phyloP scores from a whole-genome alignment of 64 coral and sea anemone species.

The Pocillopora verrucosa region DNA sequence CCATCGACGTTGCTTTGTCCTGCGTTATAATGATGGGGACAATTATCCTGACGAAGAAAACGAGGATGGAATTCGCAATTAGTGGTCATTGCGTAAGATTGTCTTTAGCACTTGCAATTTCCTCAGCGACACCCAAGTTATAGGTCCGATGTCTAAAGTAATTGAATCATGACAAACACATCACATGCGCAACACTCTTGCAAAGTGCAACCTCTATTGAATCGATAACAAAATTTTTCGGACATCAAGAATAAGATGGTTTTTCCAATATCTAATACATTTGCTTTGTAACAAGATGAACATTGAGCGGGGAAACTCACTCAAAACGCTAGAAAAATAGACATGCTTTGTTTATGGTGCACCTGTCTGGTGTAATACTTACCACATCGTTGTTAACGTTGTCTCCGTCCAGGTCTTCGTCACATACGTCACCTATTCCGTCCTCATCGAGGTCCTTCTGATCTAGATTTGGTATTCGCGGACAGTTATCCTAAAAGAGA shows the following conservation, averaged over 20 bases:
- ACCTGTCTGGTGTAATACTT: background rate
- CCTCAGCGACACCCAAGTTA: no score
- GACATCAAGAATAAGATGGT: no score
- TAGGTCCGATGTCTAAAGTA: no score
- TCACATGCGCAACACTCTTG: no score
- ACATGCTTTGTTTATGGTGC: background rate
- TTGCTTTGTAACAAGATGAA: background rate
- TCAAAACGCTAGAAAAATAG: background rate
- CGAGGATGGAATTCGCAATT: background rate
- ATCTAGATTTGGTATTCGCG: slow-evolving; percentile 34
- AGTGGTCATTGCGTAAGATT: no score
- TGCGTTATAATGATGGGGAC: slow-evolving; percentile 58
- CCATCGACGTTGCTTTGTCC: slow-evolving; percentile 62
- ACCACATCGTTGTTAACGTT: slow-evolving; percentile 69
- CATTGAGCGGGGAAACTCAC: no score
- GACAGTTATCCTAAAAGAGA: slow-evolving; percentile 85
- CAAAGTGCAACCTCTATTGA: no score
- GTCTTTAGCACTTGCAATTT: no score
- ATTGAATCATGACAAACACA: no score
- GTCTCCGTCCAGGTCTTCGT: slow-evolving; percentile 92
- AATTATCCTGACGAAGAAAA: slow-evolving; percentile 71
- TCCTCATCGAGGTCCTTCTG: slow-evolving; percentile 85
- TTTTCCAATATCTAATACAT: no score
- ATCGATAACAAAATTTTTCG: no score
- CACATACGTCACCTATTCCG: slow-evolving; percentile 83